Evolutionary conservation across 2,113 vertebrate species (phyloP), one percentile per base, ranked within the genome.

Genomic region (Tricholaema leucomelas): DNA sequence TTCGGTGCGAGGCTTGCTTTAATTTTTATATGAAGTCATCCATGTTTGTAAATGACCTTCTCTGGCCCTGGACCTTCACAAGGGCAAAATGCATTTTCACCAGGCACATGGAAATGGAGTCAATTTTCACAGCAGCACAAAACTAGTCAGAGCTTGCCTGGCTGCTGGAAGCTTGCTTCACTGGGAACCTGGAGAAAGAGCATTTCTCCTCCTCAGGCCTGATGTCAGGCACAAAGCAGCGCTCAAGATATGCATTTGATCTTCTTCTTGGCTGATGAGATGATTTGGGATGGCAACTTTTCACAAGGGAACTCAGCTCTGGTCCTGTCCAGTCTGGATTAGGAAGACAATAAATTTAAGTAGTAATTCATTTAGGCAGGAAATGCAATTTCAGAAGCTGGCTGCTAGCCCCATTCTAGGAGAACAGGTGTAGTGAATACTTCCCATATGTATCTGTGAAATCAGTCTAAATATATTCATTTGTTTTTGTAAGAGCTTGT

Each of bases 61-160:
- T 75, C 36, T 74, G 38, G n/a, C 59, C 70, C 61, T 56, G 55
- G 14, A 19, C 23, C 78, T 42, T 82, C 55, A 52, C 64, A 38
- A 84, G 71, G 69, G 76, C 64, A 81, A 71, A 90, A 90, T 56
- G 15, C 12, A 40, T 93, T 94, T 96, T 88, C 27, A 1, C 67
- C 65, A 59, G 60, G 44, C 60, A 4, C 59, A n/a, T 70, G 72
- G 75, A 36, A 42, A 8, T 11, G n/a, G 55, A 95, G 48, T 12
- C 85, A 86, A 90, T 95, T 91, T 90, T 88, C 89, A 84, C 64
- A 76, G 15, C 75, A 79, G 82, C 87, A 74, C 85, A 54, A 75
- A 87, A 85, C 86, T 40, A 73, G 88, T 38, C 38, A 71, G 52
- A 67, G 64, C 89, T 89, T 69, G 87, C 60, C 71, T 48, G 44